These are phyloP conservation scores for Agapostemon virescens DNA, from an alignment of 2,888 invertebrate genomes.

Conservation along the genomic window DNA sequence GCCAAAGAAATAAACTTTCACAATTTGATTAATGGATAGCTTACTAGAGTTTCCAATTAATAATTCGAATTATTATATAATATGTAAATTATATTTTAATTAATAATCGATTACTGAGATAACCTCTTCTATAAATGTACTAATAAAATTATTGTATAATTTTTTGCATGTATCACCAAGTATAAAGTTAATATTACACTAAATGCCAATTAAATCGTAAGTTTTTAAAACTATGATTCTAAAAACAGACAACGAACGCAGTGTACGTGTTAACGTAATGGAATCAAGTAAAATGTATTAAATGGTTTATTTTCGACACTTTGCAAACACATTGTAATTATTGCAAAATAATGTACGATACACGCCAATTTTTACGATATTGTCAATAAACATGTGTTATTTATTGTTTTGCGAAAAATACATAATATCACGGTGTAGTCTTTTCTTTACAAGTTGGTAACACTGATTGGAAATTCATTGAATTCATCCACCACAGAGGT, in stretches of 20 bases:
- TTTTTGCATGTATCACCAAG: neutral
- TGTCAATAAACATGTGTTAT: constrained; percentile 25
- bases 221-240: neutral
- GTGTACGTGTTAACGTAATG: neutral
- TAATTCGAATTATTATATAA: neutral
- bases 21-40: neutral
- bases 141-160: neutral
- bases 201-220: neutral
- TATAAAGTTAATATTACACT: neutral
- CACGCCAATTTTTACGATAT: too few species aligned
- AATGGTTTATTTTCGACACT: constrained; percentile 8
- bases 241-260: neutral
- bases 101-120: constrained; percentile 1
- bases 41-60: neutral
- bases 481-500: neutral
- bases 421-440: constrained; percentile 11
- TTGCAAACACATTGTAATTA: constrained; percentile 3
- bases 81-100: neutral
- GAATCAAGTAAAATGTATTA: neutral
- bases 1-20: neutral
- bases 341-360: neutral
- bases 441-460: constrained; percentile 34
- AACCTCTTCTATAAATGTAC: constrained; percentile 28
- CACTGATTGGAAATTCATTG: constrained; percentile 31
- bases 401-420: constrained; percentile 27